Evolutionary conservation across 1,140 invertebrate genomes (phyloP), one percentile per base, ranked within the genome.

Genomic region (Nilaparvata lugens): DNA sequence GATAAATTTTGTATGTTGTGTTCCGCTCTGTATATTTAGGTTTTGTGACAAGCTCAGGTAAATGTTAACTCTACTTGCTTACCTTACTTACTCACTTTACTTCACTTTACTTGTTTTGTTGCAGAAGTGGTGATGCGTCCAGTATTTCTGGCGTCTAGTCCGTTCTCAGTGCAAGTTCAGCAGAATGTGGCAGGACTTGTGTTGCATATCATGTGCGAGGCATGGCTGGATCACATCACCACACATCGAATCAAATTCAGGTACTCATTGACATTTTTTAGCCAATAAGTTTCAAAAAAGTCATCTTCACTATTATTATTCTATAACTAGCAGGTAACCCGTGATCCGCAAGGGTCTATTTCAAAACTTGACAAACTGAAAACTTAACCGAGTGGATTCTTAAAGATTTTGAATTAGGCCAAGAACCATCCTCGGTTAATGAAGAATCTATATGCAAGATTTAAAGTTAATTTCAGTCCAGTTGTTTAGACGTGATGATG

Each of bases 201-300:
- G 31, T 71, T 92, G 2, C 81, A 83, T 69, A 83, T 91, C 38
- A 86, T 90, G 75, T 89, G 88, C 68, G 88, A 91, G 70, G 84
- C 87, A 0, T 91, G 87, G 88, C 73, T 92, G 28, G 86, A 92
- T 71, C 87, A 89, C 59, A 91, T 92, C 61, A 89, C 88, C 69
- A 78, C 83, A 35, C 82, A 87, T 63, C 83, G 84, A 71, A 85
- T 91, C 40, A 88, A 87, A 73, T 91, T 92, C 68, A 85, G 81
- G 78, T 85, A 77, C 73, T n/a, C n/a, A n/a, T n/a, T n/a, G n/a
- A n/a, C n/a, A n/a, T n/a, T 40, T 40, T 40, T 40, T n/a, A 40
- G n/a, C n/a, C 9, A 9, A 40, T 40, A 40, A 40, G 9, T 40
- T n/a, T 9, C n/a, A 9, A 40, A 9, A 40, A 40, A 40, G 38